Evolutionary conservation across 2,797 vertebrate species (phyloP).

Genomic region (Erethizon dorsatum): DNA sequence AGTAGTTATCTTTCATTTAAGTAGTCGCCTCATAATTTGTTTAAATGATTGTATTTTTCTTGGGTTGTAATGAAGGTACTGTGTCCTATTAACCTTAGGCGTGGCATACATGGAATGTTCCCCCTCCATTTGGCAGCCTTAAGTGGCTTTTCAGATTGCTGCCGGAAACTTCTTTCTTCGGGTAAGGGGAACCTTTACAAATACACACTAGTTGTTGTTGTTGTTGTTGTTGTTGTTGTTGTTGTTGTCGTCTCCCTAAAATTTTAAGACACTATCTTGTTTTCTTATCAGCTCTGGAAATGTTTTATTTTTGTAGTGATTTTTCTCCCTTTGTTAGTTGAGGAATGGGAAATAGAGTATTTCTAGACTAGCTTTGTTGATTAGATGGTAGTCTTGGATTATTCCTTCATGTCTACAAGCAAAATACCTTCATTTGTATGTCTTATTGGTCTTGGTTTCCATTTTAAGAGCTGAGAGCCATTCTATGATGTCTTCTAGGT

Average conservation of each 20-base stretch:
- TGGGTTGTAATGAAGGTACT: conserved; percentile 83
- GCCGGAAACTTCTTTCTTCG: conserved; percentile 98
- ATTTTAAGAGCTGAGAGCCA: conserved; percentile 45
- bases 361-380: not conserved
- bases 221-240: not conserved
- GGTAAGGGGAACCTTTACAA: conserved; percentile 89
- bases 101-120: conserved; percentile 99
- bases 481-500: not conserved
- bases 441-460: not conserved
- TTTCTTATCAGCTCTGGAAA: not conserved
- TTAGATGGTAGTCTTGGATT: conserved; percentile 13
- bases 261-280: not conserved
- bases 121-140: conserved; percentile 98
- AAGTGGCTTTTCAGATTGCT: conserved; percentile 99
- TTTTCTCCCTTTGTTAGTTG: conserved; percentile 18
- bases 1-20: not conserved
- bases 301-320: conserved; percentile 52
- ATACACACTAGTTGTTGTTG: not conserved
- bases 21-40: conserved; percentile 4
- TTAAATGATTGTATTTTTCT: conserved; percentile 66
- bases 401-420: not conserved
- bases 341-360: not conserved
- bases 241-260: not conserved
- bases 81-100: conserved; percentile 91
- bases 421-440: conserved; percentile 34